Percentiles rank a stretch among this genome's conserved stretches.
These are phyloP conservation scores for Probosciger aterrimus DNA, from an alignment of 2,113 vertebrate species.

Conservation along the genomic window DNA sequence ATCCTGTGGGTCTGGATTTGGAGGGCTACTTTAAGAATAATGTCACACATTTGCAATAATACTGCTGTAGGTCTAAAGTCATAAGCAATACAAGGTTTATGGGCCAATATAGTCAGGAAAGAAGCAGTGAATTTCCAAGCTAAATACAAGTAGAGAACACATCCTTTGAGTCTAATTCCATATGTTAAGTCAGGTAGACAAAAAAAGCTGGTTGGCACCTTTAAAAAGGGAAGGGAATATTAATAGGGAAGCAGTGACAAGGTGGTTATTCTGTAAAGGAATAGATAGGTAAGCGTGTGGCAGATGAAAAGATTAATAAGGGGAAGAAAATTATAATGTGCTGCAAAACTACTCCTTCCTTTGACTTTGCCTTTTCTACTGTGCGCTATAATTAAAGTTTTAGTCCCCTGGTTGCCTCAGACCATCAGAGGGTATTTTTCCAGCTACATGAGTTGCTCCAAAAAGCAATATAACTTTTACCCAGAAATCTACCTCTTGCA, in stretches of 20 bases:
- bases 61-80: neutral
- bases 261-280: neutral
- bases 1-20: neutral
- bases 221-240: neutral
- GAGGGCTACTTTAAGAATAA: neutral
- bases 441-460: neutral
- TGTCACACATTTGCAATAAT: neutral
- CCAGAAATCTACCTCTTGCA: neutral
- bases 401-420: neutral
- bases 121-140: neutral
- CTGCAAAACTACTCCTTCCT: neutral
- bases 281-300: neutral
- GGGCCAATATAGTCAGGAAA: neutral
- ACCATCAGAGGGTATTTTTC: neutral
- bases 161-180: neutral
- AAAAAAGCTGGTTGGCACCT: neutral
- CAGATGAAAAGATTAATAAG: constrained; percentile 22
- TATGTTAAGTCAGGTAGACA: neutral
- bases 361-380: neutral
- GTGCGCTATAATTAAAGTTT: constrained; percentile 11
- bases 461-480: neutral
- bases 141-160: neutral
- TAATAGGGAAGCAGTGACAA: neutral
- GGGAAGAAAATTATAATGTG: neutral
- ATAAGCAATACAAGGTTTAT: neutral